phyloP scores from a whole-genome alignment of 2,113 vertebrate species.

The Tragelaphus scriptus region DNA sequence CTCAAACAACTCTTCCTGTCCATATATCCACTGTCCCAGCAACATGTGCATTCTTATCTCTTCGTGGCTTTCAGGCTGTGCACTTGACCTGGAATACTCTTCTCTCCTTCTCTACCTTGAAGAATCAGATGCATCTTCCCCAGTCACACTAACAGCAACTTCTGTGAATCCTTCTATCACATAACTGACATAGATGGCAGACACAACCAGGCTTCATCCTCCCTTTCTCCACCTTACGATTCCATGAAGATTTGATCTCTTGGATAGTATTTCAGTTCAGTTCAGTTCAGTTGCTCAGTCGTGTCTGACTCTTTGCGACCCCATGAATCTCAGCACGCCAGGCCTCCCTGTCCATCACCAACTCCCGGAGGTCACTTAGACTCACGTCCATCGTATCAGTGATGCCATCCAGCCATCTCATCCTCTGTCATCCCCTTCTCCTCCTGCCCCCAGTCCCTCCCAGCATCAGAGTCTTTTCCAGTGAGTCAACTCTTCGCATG shows the following conservation, averaged over 20 bases:
- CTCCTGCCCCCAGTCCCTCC: no score
- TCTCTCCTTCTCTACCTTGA: background rate
- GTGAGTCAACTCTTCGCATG: no score
- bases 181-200: background rate
- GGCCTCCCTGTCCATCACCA: no score
- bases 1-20: background rate
- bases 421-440: no score
- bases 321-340: no score
- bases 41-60: background rate
- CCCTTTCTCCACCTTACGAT: background rate
- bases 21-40: background rate
- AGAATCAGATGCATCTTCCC: background rate
- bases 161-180: background rate
- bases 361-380: no score
- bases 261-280: background rate
- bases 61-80: background rate
- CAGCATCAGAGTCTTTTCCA: no score
- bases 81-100: background rate
- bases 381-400: no score
- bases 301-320: no score
- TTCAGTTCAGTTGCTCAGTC: no score
- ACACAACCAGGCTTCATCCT: background rate
- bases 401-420: no score
- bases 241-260: background rate
- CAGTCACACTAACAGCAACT: background rate